A percentile compares a stretch with the other conserved stretches of the same genome.
These are phyloP conservation scores for Pterocles orientalis DNA, from an alignment of 2,113 vertebrate species.

Conservation along the genomic window DNA sequence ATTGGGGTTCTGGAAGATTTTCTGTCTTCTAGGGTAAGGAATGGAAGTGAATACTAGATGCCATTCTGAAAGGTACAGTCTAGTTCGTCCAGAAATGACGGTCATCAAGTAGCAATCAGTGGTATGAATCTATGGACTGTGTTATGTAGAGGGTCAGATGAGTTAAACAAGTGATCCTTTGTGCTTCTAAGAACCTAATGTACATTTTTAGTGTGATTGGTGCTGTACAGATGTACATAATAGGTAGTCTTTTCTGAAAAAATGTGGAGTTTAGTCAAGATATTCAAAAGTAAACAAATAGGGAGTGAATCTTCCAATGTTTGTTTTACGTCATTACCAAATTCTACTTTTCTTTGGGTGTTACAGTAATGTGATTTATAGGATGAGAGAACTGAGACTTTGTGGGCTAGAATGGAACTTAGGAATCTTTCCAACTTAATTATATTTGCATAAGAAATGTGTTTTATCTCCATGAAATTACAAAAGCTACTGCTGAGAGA, in stretches of 20 bases:
- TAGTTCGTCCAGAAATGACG: background rate
- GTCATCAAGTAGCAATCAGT: background rate
- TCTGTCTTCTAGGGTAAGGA: background rate
- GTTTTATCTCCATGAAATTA: background rate
- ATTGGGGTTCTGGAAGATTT: background rate
- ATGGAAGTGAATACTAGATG: background rate
- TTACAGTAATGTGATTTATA: background rate
- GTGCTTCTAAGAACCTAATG: background rate
- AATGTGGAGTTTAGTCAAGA: background rate
- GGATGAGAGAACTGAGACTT: background rate
- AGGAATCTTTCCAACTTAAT: background rate
- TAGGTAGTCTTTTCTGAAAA: background rate
- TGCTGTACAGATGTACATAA: background rate
- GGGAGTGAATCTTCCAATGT: background rate
- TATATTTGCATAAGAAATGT: background rate
- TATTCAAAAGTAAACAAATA: background rate
- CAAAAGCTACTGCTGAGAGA: background rate
- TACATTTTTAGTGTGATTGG: background rate
- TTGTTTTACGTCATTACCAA: slow-evolving; percentile 15
- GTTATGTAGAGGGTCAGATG: background rate
- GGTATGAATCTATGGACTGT: background rate
- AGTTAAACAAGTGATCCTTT: background rate
- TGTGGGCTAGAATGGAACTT: background rate
- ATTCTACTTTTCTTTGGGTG: background rate
- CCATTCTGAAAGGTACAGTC: background rate